Percentiles rank a stretch among this genome's conserved stretches.
These are phyloP conservation scores for Drosophila helvetica DNA, from an alignment of 2,888 invertebrate species.

Conservation along the genomic window DNA sequence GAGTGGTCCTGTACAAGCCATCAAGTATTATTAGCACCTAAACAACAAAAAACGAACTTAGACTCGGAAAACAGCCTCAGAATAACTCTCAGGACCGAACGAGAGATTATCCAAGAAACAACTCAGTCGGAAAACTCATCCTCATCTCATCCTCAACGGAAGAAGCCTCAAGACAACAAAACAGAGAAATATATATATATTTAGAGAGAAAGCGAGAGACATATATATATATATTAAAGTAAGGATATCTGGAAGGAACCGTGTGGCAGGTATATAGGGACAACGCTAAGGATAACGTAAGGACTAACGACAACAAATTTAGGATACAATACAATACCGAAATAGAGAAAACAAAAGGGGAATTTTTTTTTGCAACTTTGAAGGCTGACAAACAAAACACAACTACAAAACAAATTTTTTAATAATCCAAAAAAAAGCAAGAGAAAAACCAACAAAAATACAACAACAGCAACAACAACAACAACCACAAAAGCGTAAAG, in stretches of 20 bases:
- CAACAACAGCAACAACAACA: slow-evolving; percentile 38
- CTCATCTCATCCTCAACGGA: slow-evolving; percentile 42
- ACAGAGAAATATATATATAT: slow-evolving; percentile 22
- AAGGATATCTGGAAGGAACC: slow-evolving; percentile 27
- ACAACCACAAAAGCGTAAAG: slow-evolving; percentile 68
- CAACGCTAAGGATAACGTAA: slow-evolving; percentile 73
- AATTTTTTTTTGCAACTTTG: slow-evolving; percentile 73
- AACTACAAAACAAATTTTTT: slow-evolving; percentile 49
- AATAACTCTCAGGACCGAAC: background rate
- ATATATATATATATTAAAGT: slow-evolving; percentile 31
- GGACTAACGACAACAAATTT: slow-evolving; percentile 52
- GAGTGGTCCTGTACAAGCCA: slow-evolving; percentile 38
- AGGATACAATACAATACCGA: slow-evolving; percentile 51
- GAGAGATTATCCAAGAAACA: slow-evolving; percentile 12
- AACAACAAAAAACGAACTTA: slow-evolving; percentile 41
- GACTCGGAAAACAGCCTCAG: slow-evolving; percentile 34
- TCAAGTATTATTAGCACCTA: slow-evolving; percentile 68
- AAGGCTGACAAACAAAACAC: slow-evolving; percentile 68
- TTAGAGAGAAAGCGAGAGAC: background rate
- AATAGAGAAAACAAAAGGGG: slow-evolving; percentile 35
- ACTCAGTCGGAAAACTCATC: slow-evolving; percentile 35
- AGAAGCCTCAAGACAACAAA: slow-evolving; percentile 34
- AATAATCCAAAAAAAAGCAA: slow-evolving; percentile 57
- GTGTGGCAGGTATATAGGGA: slow-evolving; percentile 77
- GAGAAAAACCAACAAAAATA: slow-evolving; percentile 18